Percentiles rank a stretch among this genome's conserved stretches.
These are phyloP conservation scores for Coelogynopora nodosa DNA, from an alignment of 2,888 invertebrate genomes.

Conservation along the genomic window DNA sequence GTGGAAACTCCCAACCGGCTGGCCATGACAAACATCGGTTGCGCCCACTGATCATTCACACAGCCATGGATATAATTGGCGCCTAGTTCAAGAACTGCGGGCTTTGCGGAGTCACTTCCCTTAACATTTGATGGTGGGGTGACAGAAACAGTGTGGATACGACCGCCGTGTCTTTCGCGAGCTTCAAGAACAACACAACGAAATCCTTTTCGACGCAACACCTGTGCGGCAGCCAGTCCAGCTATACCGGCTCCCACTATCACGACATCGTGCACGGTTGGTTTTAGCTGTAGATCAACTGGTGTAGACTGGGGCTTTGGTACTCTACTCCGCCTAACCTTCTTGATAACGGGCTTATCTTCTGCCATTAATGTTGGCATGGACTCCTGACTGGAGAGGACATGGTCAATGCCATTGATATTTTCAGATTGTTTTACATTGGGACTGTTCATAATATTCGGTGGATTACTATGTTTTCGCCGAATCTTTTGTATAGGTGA, in stretches of 20 bases:
- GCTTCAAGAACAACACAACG: slow-evolving; percentile 43
- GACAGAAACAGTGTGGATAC: slow-evolving; percentile 43
- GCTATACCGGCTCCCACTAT: slow-evolving; percentile 47
- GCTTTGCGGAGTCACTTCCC: neutral
- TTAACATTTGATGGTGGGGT: neutral
- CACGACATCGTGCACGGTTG: no score
- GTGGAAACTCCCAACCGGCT: slow-evolving; percentile 31
- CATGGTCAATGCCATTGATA: no score
- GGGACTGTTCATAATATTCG: no score
- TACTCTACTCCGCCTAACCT: no score
- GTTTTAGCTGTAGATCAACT: no score
- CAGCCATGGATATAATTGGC: slow-evolving; percentile 47
- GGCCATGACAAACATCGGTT: slow-evolving; percentile 44
- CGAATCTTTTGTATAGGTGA: no score
- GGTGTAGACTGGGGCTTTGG: no score
- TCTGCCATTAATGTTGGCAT: no score
- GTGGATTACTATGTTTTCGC: no score
- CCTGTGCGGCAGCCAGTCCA: slow-evolving; percentile 45
- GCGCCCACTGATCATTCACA: slow-evolving; percentile 35
- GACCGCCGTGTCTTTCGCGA: slow-evolving; percentile 44
- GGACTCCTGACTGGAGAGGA: no score
- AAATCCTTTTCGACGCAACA: slow-evolving; percentile 38
- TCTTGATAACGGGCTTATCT: no score
- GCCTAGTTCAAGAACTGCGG: slow-evolving; percentile 44
- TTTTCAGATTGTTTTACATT: no score